A percentile compares a stretch with the other conserved stretches of the same genome.
These are phyloP conservation scores for Protophormia terraenovae DNA, from an alignment of 2,888 invertebrate species.

Conservation along the genomic window DNA sequence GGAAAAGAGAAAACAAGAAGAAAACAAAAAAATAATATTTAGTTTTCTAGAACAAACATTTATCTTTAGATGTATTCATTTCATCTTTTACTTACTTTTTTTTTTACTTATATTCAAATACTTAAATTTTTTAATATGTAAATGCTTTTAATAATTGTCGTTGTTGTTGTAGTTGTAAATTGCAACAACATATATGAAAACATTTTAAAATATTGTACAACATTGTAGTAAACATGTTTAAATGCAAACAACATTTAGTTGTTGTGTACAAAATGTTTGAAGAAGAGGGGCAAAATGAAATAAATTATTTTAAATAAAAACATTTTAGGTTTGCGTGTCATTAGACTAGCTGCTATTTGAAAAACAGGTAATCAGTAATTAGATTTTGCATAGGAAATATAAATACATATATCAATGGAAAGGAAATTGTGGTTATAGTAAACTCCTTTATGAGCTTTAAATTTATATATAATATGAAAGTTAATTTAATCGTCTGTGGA, in stretches of 20 bases:
- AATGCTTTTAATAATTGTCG: background rate
- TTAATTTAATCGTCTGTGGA: no score
- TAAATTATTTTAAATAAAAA: background rate
- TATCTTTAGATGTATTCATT: conserved; percentile 22
- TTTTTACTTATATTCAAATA: background rate
- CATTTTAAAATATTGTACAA: background rate
- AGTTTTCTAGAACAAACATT: conserved; percentile 37
- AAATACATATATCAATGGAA: no score
- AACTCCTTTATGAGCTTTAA: no score
- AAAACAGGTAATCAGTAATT: no score
- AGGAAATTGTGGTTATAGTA: no score
- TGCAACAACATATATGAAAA: background rate
- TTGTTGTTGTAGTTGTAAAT: background rate
- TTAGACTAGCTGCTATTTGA: no score
- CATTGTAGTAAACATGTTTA: background rate
- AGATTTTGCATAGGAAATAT: no score
- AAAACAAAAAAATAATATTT: background rate
- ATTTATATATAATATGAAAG: no score
- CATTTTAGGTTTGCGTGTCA: background rate
- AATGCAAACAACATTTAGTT: background rate
- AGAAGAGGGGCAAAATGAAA: background rate
- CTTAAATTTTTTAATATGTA: background rate
- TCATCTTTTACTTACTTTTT: background rate
- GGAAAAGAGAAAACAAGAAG: conserved; percentile 3
- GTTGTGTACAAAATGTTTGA: no score